Percentiles rank a stretch among this genome's conserved stretches.
phyloP scores from a whole-genome alignment of 2,113 vertebrate species.

The Bos taurus region ARS-UCD2.0 NC_037336.1:52214001-52214500 shows the following conservation, averaged over 20 bases:
- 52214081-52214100: constrained; percentile 84
- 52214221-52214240: constrained; percentile 53
- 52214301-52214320: not conserved
- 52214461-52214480: not conserved
- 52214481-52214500: not conserved
- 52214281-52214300: constrained; percentile 12
- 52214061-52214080: constrained; percentile 84
- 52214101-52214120: constrained; percentile 86
- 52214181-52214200: constrained; percentile 81
- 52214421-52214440: constrained; percentile 36
- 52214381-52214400: constrained; percentile 20
- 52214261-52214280: constrained; percentile 22
- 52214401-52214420: not conserved
- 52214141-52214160: constrained; percentile 84
- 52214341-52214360: not conserved
- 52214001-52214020: constrained; percentile 84
- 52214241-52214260: constrained; percentile 43
- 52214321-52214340: constrained; percentile 3
- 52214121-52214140: constrained; percentile 85
- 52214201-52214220: constrained; percentile 75
- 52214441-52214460: not conserved
- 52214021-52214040: constrained; percentile 82
- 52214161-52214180: constrained; percentile 86
- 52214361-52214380: constrained; percentile 16
- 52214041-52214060: constrained; percentile 86